phyloP scores from a whole-genome alignment of 1,140 invertebrate species.

The Neuroterus valhalla region DNA sequence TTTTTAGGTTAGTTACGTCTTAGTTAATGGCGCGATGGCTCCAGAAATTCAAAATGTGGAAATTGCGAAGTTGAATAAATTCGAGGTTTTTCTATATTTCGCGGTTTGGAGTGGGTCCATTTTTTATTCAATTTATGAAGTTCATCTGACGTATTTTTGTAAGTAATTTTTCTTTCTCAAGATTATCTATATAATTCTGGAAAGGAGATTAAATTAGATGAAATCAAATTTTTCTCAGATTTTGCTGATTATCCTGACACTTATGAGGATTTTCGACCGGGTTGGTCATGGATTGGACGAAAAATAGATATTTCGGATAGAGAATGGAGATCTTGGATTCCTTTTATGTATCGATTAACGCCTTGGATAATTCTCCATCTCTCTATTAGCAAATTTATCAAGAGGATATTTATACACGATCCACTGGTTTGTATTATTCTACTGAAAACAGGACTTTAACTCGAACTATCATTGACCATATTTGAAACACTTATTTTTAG shows the following conservation, averaged over 20 bases:
- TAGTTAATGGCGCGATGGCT: constrained; percentile 47
- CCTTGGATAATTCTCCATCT: constrained; percentile 72
- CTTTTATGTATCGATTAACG: constrained; percentile 64
- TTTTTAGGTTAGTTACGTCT: neutral
- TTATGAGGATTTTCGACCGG: constrained; percentile 66
- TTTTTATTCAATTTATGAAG: constrained; percentile 65
- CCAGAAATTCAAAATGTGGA: constrained; percentile 42
- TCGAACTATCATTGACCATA: too few species aligned
- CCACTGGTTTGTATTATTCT: constrained; percentile 33
- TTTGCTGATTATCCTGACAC: constrained; percentile 61
- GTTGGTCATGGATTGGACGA: constrained; percentile 71
- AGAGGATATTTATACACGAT: constrained; percentile 51
- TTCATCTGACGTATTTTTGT: constrained; percentile 61
- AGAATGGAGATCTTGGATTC: constrained; percentile 76
- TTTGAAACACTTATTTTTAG: too few species aligned
- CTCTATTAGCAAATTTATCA: constrained; percentile 63
- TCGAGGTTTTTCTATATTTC: constrained; percentile 61
- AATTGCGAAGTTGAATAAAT: constrained; percentile 41
- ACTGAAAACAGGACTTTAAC: too few species aligned
- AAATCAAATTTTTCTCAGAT: constrained; percentile 51
- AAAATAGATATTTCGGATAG: constrained; percentile 75
- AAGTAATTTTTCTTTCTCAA: constrained; percentile 49
- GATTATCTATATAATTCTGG: neutral
- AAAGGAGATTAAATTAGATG: constrained; percentile 23
- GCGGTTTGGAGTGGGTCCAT: constrained; percentile 60